These are phyloP conservation scores for Syngnathus rostellatus DNA, from an alignment of 2,797 vertebrate species.

Conservation along the genomic window DNA sequence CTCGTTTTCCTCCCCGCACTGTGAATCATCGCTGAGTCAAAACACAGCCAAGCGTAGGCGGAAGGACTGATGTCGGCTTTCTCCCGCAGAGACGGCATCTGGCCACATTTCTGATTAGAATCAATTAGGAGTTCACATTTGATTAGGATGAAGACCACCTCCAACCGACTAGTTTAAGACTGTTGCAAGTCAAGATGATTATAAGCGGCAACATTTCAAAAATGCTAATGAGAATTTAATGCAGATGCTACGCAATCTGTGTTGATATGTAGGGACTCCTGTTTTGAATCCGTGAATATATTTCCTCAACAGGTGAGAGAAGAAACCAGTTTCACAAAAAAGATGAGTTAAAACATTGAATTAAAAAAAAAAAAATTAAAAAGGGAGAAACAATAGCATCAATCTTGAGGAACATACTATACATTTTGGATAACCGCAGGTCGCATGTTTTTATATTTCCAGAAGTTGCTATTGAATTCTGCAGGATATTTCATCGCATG, in stretches of 20 bases:
- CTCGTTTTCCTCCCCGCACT: background rate
- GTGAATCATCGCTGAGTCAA: conserved; percentile 1
- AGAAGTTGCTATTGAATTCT: background rate
- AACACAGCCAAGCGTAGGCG: conserved; percentile 1
- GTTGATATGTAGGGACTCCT: too few species aligned
- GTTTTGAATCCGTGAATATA: background rate
- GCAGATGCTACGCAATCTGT: background rate
- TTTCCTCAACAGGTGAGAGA: background rate
- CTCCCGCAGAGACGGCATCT: background rate
- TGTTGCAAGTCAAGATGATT: background rate
- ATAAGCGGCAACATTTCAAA: background rate
- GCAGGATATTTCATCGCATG: conserved; percentile 4
- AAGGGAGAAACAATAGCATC: background rate
- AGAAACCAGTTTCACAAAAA: background rate
- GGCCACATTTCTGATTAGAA: conserved; percentile 4
- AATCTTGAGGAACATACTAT: background rate
- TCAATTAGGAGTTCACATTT: conserved; percentile 5
- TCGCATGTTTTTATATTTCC: background rate
- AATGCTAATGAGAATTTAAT: background rate
- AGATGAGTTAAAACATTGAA: background rate
- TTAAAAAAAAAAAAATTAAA: background rate
- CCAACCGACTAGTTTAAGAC: background rate
- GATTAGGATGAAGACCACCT: conserved; percentile 3
- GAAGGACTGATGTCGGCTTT: conserved; percentile 2
- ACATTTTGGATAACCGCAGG: background rate